Conservation (phyloP, 2,113 vertebrate species). For the Aspiorhynchus laticeps region DNA sequence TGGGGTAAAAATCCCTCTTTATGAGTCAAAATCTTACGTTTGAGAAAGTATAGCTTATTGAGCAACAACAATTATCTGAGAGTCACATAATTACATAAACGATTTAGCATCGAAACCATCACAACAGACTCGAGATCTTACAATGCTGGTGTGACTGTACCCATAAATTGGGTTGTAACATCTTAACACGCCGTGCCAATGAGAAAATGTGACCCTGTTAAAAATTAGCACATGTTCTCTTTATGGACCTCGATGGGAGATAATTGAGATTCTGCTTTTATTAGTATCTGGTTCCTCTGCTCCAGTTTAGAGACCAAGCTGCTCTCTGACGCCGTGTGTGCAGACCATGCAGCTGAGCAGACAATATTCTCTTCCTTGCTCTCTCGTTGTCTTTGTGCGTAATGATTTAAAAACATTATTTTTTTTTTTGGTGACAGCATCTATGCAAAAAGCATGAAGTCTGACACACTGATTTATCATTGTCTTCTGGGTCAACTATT, state of each 20-base stretch:
- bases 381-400: neutral
- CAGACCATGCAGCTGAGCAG: neutral
- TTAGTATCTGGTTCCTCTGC: constrained; percentile 60
- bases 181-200: constrained; percentile 62
- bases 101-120: neutral
- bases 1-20: constrained; percentile 7
- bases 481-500: neutral
- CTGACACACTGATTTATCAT: neutral
- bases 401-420: too few species aligned
- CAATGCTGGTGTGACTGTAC: constrained; percentile 43
- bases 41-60: constrained; percentile 24
- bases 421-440: neutral
- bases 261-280: constrained; percentile 69
- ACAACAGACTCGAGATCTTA: neutral
- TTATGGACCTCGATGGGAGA: constrained; percentile 63
- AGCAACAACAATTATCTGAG: neutral
- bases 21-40: constrained; percentile 9
- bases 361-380: neutral
- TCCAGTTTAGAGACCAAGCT: constrained; percentile 57
- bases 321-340: neutral
- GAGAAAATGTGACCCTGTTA: constrained; percentile 70
- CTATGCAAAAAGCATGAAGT: neutral
- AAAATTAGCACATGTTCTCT: constrained; percentile 72
- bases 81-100: neutral
- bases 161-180: constrained; percentile 70